A percentile compares a stretch with the other conserved stretches of the same genome.
Conservation (phyloP, 92 coral and sea anemone species). For the Anthopleura xanthogrammica region DNA sequence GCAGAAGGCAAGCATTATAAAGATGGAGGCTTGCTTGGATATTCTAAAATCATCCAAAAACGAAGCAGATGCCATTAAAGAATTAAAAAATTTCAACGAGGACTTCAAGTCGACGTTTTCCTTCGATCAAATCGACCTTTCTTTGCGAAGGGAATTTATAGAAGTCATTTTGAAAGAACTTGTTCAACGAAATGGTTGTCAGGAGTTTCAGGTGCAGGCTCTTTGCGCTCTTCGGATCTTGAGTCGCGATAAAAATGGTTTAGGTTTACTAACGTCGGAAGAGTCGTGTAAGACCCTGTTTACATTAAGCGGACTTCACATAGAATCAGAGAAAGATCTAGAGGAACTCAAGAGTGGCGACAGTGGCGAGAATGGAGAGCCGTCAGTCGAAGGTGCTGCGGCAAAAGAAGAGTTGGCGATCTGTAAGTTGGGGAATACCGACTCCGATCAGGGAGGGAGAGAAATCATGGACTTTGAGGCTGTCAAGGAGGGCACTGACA, state of each 20-base stretch:
- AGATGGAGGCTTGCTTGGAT: slow-evolving; percentile 36
- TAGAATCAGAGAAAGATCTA: slow-evolving; percentile 16
- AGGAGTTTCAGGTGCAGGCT: slow-evolving; percentile 52
- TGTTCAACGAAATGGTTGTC: slow-evolving; percentile 21
- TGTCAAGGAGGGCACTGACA: slow-evolving; percentile 42
- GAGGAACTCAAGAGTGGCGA: not conserved
- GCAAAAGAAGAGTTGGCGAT: slow-evolving; percentile 20
- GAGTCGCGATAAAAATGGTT: slow-evolving; percentile 83
- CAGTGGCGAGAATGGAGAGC: slow-evolving; percentile 23
- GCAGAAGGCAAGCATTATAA: not conserved
- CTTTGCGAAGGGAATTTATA: slow-evolving; percentile 62
- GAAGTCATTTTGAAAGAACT: slow-evolving; percentile 69
- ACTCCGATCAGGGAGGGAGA: slow-evolving; percentile 8
- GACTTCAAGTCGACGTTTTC: slow-evolving; percentile 70
- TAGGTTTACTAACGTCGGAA: slow-evolving; percentile 76
- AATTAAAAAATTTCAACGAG: slow-evolving; percentile 70
- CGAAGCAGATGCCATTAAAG: slow-evolving; percentile 46
- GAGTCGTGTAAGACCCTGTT: slow-evolving; percentile 65
- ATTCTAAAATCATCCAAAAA: slow-evolving; percentile 34
- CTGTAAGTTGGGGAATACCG: not conserved
- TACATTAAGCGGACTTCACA: slow-evolving; percentile 63
- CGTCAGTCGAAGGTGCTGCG: slow-evolving; percentile 30
- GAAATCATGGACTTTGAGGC: slow-evolving; percentile 43
- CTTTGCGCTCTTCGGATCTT: slow-evolving; percentile 83
- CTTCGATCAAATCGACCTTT: slow-evolving; percentile 65